A percentile compares a stretch with the other conserved stretches of the same genome.
Evolutionary conservation across 2,113 vertebrate species (phyloP).

Genomic region (Aspidoscelis tigris): DNA sequence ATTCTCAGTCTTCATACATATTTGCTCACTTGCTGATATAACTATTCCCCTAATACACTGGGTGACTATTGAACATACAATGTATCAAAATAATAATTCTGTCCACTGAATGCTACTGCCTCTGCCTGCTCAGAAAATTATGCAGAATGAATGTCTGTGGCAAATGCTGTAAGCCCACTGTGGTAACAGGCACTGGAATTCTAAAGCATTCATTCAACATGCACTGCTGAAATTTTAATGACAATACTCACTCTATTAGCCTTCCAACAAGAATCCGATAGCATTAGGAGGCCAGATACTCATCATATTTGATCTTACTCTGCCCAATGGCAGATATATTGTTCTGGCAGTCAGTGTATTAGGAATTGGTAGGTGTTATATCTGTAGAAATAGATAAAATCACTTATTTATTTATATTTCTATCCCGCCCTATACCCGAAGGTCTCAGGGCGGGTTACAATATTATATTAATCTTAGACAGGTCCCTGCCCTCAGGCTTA

Average conservation of each 20-base stretch:
- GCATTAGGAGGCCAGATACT: background rate
- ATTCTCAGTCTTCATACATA: background rate
- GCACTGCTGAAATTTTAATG: background rate
- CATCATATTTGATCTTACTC: background rate
- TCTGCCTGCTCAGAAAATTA: background rate
- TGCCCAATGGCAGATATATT: background rate
- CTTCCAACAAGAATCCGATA: background rate
- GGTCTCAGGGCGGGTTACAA: too few species aligned
- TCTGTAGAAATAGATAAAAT: background rate
- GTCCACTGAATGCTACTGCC: background rate
- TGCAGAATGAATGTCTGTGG: background rate
- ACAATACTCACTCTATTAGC: background rate
- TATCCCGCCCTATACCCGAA: too few species aligned
- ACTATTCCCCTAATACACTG: background rate
- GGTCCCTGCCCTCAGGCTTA: too few species aligned
- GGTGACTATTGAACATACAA: background rate
- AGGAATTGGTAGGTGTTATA: background rate
- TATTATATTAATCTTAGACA: too few species aligned
- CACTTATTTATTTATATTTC: background rate
- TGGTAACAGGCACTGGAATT: background rate
- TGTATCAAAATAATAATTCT: background rate
- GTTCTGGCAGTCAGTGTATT: background rate
- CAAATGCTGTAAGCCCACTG: background rate
- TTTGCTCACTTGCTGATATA: background rate
- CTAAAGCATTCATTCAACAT: background rate